Evolutionary conservation across 2,888 invertebrate species (phyloP), one percentile per base, ranked within the genome.

Genomic region (Drosophila picticornis): DNA sequence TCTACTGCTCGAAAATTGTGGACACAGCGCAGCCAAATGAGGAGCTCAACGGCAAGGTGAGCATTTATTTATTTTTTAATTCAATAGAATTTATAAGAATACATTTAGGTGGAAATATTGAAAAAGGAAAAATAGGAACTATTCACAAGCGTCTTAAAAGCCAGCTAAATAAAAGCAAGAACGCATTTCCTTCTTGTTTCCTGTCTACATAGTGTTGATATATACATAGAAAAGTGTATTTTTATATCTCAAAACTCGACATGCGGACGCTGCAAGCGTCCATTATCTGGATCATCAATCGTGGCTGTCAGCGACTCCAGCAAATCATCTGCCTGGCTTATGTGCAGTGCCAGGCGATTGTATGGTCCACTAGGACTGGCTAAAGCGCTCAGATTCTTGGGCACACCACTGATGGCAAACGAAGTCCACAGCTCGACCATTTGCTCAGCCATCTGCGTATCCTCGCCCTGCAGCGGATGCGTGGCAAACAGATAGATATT

Each of bases 1-100:
- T 96, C 86, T 95, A 95, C 91, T 96, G 96, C 91, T 93, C 94
- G 36, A 91, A 94, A 74, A 94, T 95, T 81, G 92, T 94, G 25
- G 91, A 95, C 92, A 94, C 88, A 91, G 94, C 92, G 86, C 94
- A 94, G 92, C 94, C 90, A 77, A 96, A 96, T 91, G 95, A 96
- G 86, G 97, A 96, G 92, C 94, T 97, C 11, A 97, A 98, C 93
- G 98, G 98, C 36, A 96, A 96, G 94, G 93, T 93, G 72, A 90
- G 84, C 78, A 55, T 22, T 40, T 10, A 40, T 32, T 22, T 31
- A 27, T 19, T 27, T 25, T 1, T 25, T 4, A 22, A 13, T 46
- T 46, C 13, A 16, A 7, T 16, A 46, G 7, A 16, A 16, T 25
- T 4, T 9, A 46, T 4, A 16, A 16, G 16, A 46, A 25, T 13